Conservation (phyloP, 2,888 invertebrate genomes). For the Marasmarcha lunaedactyla region DNA sequence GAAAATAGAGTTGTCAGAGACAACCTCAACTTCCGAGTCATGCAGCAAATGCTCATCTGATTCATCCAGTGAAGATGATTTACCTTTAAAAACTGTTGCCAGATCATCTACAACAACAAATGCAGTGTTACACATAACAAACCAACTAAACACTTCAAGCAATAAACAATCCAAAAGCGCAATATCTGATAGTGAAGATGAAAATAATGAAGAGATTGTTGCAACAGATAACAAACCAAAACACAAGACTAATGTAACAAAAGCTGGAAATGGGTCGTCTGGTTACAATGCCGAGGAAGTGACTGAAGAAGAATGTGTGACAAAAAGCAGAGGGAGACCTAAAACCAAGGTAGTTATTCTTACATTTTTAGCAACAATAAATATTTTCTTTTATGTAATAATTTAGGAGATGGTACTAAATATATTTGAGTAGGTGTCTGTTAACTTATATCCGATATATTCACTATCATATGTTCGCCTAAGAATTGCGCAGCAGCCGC, state of each 20-base stretch:
- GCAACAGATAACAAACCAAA: slow-evolving; percentile 29
- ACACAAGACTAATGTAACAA: slow-evolving; percentile 26
- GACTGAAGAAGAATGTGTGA: slow-evolving; percentile 27
- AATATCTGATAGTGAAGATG: slow-evolving; percentile 48
- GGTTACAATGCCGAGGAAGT: slow-evolving; percentile 50
- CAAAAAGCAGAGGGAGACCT: slow-evolving; percentile 46
- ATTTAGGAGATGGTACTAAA: no score
- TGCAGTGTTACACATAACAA: slow-evolving; percentile 15
- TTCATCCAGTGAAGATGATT: slow-evolving; percentile 58
- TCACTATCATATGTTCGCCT: no score
- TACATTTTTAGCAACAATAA: slow-evolving; percentile 1
- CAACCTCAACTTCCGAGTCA: slow-evolving; percentile 58
- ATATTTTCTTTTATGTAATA: no score
- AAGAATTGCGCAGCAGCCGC: no score
- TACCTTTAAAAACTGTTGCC: slow-evolving; percentile 52
- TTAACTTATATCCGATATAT: no score
- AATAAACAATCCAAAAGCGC: slow-evolving; percentile 23
- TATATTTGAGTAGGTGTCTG: no score
- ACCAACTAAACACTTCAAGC: slow-evolving; percentile 16
- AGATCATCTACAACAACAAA: slow-evolving; percentile 36
- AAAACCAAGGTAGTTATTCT: slow-evolving; percentile 47
- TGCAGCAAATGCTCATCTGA: slow-evolving; percentile 62
- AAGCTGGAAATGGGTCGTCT: slow-evolving; percentile 27
- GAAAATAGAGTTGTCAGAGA: slow-evolving; percentile 17
- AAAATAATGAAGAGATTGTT: slow-evolving; percentile 32